Percentiles rank a stretch among this genome's conserved stretches.
These are phyloP conservation scores for Druon quercuslanigerum DNA, from an alignment of 1,140 invertebrate species.

Conservation along the genomic window DNA sequence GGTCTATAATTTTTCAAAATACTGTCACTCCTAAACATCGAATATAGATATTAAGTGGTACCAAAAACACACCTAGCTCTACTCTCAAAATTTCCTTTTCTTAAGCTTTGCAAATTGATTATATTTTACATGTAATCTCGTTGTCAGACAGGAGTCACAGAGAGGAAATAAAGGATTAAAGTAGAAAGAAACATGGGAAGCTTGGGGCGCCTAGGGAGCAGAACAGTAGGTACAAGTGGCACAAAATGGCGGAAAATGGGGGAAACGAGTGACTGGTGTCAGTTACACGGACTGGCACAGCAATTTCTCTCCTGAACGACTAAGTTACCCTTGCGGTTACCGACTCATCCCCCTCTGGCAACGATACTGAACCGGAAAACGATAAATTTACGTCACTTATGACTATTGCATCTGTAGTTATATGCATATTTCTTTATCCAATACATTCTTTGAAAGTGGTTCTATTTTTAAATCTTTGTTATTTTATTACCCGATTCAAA, in stretches of 20 bases:
- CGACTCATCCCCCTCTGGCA: conserved; percentile 44
- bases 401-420: conserved; percentile 28
- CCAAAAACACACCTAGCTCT: too few relatives aligned
- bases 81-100: too few relatives aligned
- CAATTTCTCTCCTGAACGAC: conserved; percentile 51
- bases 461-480: background rate
- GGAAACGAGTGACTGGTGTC: conserved; percentile 73
- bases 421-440: conserved; percentile 20
- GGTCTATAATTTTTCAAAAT: too few relatives aligned
- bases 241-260: conserved; percentile 71
- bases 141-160: background rate
- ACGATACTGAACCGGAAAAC: conserved; percentile 36
- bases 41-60: too few relatives aligned
- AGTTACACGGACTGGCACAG: conserved; percentile 73
- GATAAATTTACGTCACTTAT: conserved; percentile 45
- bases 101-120: too few relatives aligned
- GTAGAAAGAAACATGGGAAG: conserved; percentile 32
- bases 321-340: conserved; percentile 52
- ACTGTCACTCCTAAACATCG: too few relatives aligned
- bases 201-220: conserved; percentile 41
- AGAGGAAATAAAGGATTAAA: background rate
- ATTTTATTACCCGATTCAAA: too few relatives aligned
- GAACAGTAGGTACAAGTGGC: conserved; percentile 65
- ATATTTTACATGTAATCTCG: too few relatives aligned
- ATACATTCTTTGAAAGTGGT: conserved; percentile 7